Evolutionary conservation across 2,888 invertebrate genomes (phyloP).

Genomic region (Balanococcus diminutus): DNA sequence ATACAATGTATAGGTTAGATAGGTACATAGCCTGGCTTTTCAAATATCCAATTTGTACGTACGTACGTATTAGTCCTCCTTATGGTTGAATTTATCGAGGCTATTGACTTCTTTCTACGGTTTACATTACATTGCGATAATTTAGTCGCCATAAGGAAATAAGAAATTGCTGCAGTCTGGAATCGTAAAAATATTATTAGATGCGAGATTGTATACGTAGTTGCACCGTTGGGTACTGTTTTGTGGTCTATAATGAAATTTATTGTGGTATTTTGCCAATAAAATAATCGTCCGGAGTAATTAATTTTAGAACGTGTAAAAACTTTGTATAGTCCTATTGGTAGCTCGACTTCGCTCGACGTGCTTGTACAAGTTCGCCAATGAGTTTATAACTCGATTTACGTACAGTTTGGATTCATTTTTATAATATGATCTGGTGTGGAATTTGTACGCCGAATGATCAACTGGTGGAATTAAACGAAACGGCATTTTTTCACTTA

Average conservation of each 20-base stretch:
- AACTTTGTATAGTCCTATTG: background rate
- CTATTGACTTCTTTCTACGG: slow-evolving; percentile 1
- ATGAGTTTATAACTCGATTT: background rate
- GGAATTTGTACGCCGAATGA: background rate
- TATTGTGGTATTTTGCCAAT: slow-evolving; percentile 38
- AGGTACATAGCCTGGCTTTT: too few relatives aligned
- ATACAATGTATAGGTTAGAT: slow-evolving; percentile 1
- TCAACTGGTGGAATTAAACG: background rate
- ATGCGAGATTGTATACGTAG: background rate
- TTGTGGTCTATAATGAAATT: slow-evolving; percentile 3
- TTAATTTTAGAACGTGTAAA: slow-evolving; percentile 21
- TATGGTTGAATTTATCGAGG: background rate
- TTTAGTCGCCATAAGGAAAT: slow-evolving; percentile 12
- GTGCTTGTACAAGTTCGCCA: background rate
- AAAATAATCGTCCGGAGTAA: slow-evolving; percentile 12
- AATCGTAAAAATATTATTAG: slow-evolving; percentile 33
- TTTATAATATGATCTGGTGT: background rate
- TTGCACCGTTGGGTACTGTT: background rate
- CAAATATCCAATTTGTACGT: background rate
- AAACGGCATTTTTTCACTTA: background rate
- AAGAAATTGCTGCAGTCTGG: background rate
- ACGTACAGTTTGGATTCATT: background rate
- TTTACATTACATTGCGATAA: background rate
- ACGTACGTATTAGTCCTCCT: too few relatives aligned
- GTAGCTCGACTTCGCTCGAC: background rate